Conservation (phyloP, 2,888 invertebrate genomes). For the Drosophila mimica region DNA sequence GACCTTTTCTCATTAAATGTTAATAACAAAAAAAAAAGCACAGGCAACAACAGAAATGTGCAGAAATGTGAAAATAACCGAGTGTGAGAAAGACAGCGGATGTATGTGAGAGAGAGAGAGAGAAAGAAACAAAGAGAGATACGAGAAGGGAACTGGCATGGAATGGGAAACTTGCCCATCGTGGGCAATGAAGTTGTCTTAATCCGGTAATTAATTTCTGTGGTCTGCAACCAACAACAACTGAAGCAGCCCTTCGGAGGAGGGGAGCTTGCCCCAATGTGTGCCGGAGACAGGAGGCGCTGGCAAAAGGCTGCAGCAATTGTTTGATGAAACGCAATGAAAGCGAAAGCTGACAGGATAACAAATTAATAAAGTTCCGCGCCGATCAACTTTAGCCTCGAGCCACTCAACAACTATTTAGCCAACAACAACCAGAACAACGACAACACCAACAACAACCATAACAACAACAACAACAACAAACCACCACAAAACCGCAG, state of each 20-base stretch:
- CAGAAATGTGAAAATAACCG: slow-evolving; percentile 55
- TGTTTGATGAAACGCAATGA: slow-evolving; percentile 60
- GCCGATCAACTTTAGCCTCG: slow-evolving; percentile 47
- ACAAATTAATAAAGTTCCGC: slow-evolving; percentile 78
- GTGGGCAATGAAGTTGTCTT: slow-evolving; percentile 75
- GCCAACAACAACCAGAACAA: slow-evolving; percentile 18
- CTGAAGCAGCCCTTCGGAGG: not conserved
- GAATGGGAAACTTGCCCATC: slow-evolving; percentile 9
- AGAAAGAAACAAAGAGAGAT: not conserved
- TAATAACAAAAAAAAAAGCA: slow-evolving; percentile 70
- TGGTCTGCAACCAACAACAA: slow-evolving; percentile 50
- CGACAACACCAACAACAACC: not conserved
- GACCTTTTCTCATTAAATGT: slow-evolving; percentile 80
- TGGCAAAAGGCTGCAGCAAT: slow-evolving; percentile 28
- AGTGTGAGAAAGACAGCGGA: slow-evolving; percentile 1
- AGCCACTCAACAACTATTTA: slow-evolving; percentile 43
- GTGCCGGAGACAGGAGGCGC: not conserved
- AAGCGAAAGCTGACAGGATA: slow-evolving; percentile 73
- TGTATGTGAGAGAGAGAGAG: not conserved
- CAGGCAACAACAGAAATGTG: slow-evolving; percentile 29
- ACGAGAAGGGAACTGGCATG: not conserved
- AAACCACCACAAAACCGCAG: slow-evolving; percentile 1
- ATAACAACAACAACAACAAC: not conserved
- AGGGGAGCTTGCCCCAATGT: not conserved
- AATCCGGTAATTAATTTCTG: slow-evolving; percentile 80